Base-by-base conservation (phyloP, 2,888 invertebrate species). In the Diplolepis rosae region DNA sequence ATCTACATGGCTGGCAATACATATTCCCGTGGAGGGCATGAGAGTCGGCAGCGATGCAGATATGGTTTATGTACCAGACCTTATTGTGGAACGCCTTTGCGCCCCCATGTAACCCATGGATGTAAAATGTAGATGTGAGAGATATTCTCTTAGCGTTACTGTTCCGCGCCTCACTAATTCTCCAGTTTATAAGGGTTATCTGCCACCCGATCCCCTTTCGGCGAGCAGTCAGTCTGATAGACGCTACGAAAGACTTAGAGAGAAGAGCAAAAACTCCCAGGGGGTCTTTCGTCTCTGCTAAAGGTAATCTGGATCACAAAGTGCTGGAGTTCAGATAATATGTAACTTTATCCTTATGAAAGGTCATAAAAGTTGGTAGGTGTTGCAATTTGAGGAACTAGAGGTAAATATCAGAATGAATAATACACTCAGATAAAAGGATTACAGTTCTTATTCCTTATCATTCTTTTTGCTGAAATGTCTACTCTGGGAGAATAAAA, bases 31-130 rank as follows among this genome's bases (percentile, higher is more conserved):
- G 50, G 18, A 32, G 42, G 66, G 66, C 51, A 42, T 66, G 42
- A 32, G 80, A 73, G 72, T 68, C 61, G 74, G 76, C 73, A 50
- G 70, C 69, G 82, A 84, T 83, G 82, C 84, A 86, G 85, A 86
- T 87, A 86, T 85, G 85, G 81, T 85, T 86, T 85, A 87, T 86
- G 82, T 82, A 83, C 84, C 84, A 84, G 83, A 84, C 82, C 81
- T 87, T 84, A 81, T 82, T 81, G 83, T 81, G 81, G 78, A 79
- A 84, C 83, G 83, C 82, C 82, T 82, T 80, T 72, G 79, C 82
- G 81, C 80, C 81, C 79, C 76, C 73, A 70, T 74, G 74, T 70
- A 72, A 74, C 70, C 79, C 79, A 75, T 11, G 32, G 32, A 32
- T 75, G 81, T 78, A 76, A 69, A 81, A 80, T 83, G 83, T 83